phyloP scores from a whole-genome alignment of 1,140 invertebrate genomes.

The Cherax destructor region DNA sequence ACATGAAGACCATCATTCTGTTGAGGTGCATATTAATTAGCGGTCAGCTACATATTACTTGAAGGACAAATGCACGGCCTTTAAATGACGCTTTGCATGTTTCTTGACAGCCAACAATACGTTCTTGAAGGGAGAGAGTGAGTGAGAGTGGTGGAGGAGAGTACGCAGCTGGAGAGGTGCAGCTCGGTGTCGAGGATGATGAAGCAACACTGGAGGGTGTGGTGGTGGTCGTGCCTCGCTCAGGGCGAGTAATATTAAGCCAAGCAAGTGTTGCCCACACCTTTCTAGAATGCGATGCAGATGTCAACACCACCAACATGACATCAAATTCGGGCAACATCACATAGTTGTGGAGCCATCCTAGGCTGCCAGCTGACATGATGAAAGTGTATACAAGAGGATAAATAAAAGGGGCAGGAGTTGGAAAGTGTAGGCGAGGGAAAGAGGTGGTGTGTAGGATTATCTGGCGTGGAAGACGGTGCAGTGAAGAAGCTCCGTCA shows the following conservation, averaged over 20 bases:
- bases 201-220: not conserved
- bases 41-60: not conserved
- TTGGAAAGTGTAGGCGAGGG: not conserved
- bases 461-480: not conserved
- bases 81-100: too few species aligned
- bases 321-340: not conserved
- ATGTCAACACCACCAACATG: not conserved
- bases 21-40: too few species aligned
- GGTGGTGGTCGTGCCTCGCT: not conserved
- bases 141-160: not conserved
- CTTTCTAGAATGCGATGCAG: not conserved
- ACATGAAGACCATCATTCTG: too few species aligned
- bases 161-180: not conserved
- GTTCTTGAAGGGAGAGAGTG: not conserved
- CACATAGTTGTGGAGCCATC: not conserved
- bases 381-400: not conserved
- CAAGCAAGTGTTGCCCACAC: not conserved
- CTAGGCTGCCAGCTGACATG: not conserved
- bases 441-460: not conserved
- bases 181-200: not conserved
- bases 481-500: not conserved
- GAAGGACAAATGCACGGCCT: not conserved
- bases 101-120: not conserved
- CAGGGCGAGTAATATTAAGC: not conserved
- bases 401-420: not conserved